Conservation (phyloP, 2,113 vertebrate species). For the Tauraco erythrolophus region DNA sequence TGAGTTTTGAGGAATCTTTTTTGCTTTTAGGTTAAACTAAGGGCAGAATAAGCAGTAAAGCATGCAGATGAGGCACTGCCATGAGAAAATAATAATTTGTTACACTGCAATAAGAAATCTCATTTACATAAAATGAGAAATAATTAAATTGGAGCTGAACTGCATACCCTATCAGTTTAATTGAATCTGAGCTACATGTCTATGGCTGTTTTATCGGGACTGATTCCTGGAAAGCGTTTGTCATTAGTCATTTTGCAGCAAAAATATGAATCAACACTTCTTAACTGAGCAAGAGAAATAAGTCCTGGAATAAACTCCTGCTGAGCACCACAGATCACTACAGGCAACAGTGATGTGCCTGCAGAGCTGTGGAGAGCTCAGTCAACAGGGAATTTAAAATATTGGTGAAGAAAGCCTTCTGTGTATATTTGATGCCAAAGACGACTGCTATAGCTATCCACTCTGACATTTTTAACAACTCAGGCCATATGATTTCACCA, state of each 20-base stretch:
- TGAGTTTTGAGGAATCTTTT: slow-evolving; percentile 6
- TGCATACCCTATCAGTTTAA: slow-evolving; percentile 32
- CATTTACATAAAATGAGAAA: slow-evolving; percentile 57
- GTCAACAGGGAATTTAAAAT: background rate
- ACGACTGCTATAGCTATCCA: background rate
- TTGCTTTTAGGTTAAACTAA: slow-evolving; percentile 22
- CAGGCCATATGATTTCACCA: background rate
- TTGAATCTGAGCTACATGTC: slow-evolving; percentile 26
- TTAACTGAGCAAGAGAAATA: background rate
- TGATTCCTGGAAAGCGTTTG: slow-evolving; percentile 55
- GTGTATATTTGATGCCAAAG: background rate
- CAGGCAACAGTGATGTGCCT: background rate
- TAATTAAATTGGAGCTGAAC: slow-evolving; percentile 61
- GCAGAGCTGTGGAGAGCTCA: background rate
- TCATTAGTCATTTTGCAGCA: slow-evolving; percentile 23
- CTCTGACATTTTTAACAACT: background rate
- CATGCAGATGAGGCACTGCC: slow-evolving; percentile 11
- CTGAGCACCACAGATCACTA: background rate
- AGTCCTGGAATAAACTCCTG: background rate
- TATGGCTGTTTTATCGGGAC: background rate
- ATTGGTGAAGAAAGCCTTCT: background rate
- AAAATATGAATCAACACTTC: background rate
- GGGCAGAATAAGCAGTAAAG: background rate
- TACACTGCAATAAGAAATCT: slow-evolving; percentile 24
- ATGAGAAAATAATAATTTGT: slow-evolving; percentile 29